Conservation (phyloP, 1,140 invertebrate genomes). For the Diploscapter pachys region DNA sequence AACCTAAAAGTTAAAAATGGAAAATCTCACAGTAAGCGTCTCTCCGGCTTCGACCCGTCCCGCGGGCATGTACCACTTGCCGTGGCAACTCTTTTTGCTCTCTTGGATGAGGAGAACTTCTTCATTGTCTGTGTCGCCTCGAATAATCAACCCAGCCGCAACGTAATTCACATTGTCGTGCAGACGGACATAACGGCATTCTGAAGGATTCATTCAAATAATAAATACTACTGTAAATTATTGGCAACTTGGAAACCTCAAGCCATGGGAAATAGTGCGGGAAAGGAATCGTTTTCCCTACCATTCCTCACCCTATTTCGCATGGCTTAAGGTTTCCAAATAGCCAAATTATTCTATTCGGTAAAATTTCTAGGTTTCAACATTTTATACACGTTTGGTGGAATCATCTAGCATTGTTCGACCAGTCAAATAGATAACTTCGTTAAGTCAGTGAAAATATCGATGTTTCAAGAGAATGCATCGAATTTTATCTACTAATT, state of each 20-base stretch:
- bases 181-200: conserved; percentile 53
- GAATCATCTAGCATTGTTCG: too few relatives aligned
- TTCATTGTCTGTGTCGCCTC: conserved; percentile 65
- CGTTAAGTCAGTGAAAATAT: conserved; percentile 5
- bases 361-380: too few relatives aligned
- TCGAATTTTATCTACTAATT: background rate
- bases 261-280: background rate
- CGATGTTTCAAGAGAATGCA: conserved; percentile 1
- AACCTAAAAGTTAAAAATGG: background rate
- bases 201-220: conserved; percentile 40
- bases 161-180: conserved; percentile 58
- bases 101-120: conserved; percentile 96
- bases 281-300: background rate
- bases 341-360: too few relatives aligned
- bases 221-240: background rate
- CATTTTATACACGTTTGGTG: too few relatives aligned
- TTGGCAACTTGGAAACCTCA: too few relatives aligned
- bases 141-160: conserved; percentile 45
- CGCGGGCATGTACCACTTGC: conserved; percentile 83
- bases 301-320: too few relatives aligned
- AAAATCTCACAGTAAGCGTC: conserved; percentile 68
- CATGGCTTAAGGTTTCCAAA: too few relatives aligned
- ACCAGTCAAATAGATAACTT: background rate
- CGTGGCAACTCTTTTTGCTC: conserved; percentile 70
- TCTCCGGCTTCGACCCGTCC: conserved; percentile 87